Base-by-base conservation (phyloP, 2,888 invertebrate species). In the Latrodectus hesperus region DNA sequence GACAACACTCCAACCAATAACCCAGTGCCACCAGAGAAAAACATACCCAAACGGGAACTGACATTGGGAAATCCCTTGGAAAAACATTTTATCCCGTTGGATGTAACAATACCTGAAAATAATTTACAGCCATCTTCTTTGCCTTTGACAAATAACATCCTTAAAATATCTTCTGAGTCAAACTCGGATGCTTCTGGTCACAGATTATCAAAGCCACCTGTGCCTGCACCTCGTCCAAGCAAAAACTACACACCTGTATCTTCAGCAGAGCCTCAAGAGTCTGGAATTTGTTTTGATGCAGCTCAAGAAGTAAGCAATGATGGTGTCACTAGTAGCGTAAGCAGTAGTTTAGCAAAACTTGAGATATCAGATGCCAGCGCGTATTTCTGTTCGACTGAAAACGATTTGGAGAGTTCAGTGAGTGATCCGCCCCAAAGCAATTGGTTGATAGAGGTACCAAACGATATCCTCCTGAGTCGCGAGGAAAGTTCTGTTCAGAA, bases 141-240 rank as follows among this genome's bases (percentile, higher is more conserved):
- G 26, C 86, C 80, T 16, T 14, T 52, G 51, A 68, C 74, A 9
- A 84, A 77, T 65, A 84, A 84, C 65, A 84, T 84, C 12, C 67
- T 84, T 14, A 73, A 84, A 53, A 77, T 84, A 52, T 84, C 77
- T 11, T 76, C 74, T 6, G 82, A 74, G 9, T 67, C 67, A 22
- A 51, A 55, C 9, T 4, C 74, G 8, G 84, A 79, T 9, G 17
- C 64, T n/a, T 73, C 14, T 51, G 49, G 72, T 2, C 64, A 26
- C 52, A 80, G 80, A 26, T 26, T 71, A 10, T 72, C 76, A 0
- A 86, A 86, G 17, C 86, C 86, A 14, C 87, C 87, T 14, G 77
- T 87, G 10, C 87, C 87, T 16, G 87, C 87, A 52, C 87, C 87
- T 6, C 76, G 87, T 65, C 87, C 87, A 16, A 82, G 82, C 74